Percentiles rank a stretch among this genome's conserved stretches.
Conservation (phyloP, 2,797 vertebrate genomes). For the Podargus strigoides region DNA sequence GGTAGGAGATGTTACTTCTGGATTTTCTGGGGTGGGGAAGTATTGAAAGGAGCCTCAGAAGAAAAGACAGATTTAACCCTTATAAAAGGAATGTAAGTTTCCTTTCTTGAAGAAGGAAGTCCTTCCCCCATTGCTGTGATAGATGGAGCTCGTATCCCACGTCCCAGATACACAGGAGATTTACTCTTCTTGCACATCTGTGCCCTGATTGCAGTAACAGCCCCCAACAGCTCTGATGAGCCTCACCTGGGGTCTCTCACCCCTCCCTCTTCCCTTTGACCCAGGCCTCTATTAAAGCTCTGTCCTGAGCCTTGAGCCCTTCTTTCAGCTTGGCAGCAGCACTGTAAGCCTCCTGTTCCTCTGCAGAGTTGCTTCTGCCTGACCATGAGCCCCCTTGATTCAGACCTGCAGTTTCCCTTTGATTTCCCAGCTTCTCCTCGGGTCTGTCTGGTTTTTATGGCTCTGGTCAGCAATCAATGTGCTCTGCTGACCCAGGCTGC, state of each 20-base stretch:
- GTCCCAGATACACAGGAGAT: too few species aligned
- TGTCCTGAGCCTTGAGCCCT: not conserved
- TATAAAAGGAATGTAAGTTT: too few species aligned
- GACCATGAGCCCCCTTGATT: too few species aligned
- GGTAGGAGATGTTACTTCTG: too few species aligned
- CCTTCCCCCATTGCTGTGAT: too few species aligned
- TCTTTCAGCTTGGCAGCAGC: not conserved
- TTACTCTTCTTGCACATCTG: too few species aligned
- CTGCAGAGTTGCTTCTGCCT: too few species aligned
- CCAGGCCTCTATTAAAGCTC: not conserved
- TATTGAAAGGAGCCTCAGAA: too few species aligned
- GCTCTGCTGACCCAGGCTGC: not conserved
- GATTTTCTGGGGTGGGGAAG: too few species aligned
- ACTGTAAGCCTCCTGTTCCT: not conserved
- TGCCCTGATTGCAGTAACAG: not conserved
- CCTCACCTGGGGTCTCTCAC: not conserved
- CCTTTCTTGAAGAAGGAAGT: too few species aligned
- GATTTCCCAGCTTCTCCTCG: not conserved
- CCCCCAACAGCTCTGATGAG: not conserved
- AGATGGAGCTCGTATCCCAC: too few species aligned
- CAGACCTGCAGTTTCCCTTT: fast-evolving
- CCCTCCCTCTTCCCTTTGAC: not conserved
- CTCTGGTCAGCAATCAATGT: not conserved
- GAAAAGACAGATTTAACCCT: too few species aligned
- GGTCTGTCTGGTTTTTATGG: not conserved